phyloP scores from a whole-genome alignment of 2,888 invertebrate species.

The Microdon myrmicae region DNA sequence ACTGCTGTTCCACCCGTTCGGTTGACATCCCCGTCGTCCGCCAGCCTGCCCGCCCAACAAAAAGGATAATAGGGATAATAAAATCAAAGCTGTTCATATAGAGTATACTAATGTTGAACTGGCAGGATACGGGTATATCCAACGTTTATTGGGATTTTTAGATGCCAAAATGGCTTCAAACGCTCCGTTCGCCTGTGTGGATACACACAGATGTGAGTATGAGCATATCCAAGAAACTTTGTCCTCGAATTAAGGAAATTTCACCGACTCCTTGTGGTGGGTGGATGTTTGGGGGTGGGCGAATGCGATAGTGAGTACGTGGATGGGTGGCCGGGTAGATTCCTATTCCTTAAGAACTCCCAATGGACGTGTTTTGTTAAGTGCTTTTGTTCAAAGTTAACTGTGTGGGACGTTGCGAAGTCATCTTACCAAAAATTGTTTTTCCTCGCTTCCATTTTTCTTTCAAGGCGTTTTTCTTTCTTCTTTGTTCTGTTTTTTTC shows the following conservation, averaged over 20 bases:
- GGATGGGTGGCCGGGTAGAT: conserved; percentile 26
- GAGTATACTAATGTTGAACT: conserved; percentile 34
- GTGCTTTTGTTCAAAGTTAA: conserved; percentile 20
- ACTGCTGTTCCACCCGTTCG: too few species aligned
- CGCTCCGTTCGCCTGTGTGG: neutral
- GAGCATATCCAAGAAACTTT: neutral
- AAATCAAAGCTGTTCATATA: conserved; percentile 37
- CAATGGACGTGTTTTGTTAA: conserved; percentile 31
- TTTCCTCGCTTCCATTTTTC: neutral
- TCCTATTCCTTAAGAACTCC: conserved; percentile 28
- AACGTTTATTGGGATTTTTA: conserved; percentile 24
- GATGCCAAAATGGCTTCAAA: conserved; percentile 40
- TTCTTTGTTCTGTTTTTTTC: too few species aligned
- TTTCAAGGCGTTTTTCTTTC: too few species aligned
- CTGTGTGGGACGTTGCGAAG: conserved; percentile 16
- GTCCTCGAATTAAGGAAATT: conserved; percentile 8
- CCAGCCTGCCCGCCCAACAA: neutral
- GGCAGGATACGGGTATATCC: conserved; percentile 22
- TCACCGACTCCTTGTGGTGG: too few species aligned
- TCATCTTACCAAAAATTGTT: neutral
- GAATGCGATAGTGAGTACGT: conserved; percentile 10
- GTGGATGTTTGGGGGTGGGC: too few species aligned
- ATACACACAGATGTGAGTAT: neutral
- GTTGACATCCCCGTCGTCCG: too few species aligned
- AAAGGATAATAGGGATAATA: conserved; percentile 25